phyloP scores from a whole-genome alignment of 2,888 invertebrate species.

The Drosophila neonasuta region DNA sequence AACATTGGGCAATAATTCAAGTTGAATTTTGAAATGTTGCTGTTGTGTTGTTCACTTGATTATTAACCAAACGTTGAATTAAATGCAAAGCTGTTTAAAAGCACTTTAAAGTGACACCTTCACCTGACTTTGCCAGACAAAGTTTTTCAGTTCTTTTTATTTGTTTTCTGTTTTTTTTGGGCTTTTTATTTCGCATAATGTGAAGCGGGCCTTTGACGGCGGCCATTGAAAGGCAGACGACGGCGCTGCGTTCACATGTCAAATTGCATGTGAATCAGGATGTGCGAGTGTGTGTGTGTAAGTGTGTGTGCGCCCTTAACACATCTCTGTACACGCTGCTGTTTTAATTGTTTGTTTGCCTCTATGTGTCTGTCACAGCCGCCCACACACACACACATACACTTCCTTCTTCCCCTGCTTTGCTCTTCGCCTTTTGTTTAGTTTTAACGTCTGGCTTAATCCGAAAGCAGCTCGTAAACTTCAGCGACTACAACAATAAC shows the following conservation, averaged over 20 bases:
- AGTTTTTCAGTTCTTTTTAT: constrained; percentile 31
- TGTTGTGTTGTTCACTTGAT: constrained; percentile 4
- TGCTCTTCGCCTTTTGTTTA: constrained; percentile 67
- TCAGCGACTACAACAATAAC: constrained; percentile 56
- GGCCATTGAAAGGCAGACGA: constrained; percentile 65
- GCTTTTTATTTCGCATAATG: constrained; percentile 71
- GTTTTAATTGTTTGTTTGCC: constrained; percentile 74
- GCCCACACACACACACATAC: neutral
- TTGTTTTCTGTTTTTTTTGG: constrained; percentile 8
- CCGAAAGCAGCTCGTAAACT: constrained; percentile 71
- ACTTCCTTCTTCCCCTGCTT: constrained; percentile 4
- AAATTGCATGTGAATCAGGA: constrained; percentile 53
- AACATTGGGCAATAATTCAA: constrained; percentile 20
- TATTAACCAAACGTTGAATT: neutral
- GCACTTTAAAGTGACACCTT: constrained; percentile 29
- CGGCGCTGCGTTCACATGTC: constrained; percentile 53
- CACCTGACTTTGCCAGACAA: constrained; percentile 24
- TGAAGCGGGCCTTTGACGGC: constrained; percentile 58
- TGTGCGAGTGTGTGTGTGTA: constrained; percentile 12
- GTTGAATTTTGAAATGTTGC: constrained; percentile 11
- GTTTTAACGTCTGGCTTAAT: constrained; percentile 74
- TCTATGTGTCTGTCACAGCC: constrained; percentile 53
- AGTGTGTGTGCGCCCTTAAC: constrained; percentile 31
- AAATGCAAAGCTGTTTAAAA: neutral
- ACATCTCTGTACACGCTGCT: constrained; percentile 24